Evolutionary conservation across 1,140 invertebrate genomes (phyloP).

Genomic region (Solenopsis invicta): DNA sequence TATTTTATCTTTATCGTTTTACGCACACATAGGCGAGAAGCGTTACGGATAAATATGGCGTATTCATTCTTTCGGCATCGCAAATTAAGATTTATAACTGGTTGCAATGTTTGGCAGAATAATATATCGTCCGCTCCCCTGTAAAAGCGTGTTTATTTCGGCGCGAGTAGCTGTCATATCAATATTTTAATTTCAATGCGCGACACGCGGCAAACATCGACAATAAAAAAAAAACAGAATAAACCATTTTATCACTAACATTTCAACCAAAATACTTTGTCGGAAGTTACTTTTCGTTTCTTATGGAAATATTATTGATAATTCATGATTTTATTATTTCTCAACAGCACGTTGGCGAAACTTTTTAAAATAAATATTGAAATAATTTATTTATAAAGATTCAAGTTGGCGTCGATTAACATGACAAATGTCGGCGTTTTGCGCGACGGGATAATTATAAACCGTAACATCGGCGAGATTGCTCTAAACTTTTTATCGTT

Average conservation of each 20-base stretch:
- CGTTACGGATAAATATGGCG: constrained; percentile 29
- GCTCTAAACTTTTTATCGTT: constrained; percentile 31
- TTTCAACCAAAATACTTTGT: constrained; percentile 12
- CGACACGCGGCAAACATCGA: not conserved
- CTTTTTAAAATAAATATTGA: not conserved
- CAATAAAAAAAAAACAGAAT: not conserved
- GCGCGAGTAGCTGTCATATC: constrained; percentile 21
- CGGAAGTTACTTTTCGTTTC: not conserved
- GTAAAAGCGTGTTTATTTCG: constrained; percentile 26
- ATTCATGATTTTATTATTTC: not conserved
- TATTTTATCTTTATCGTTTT: constrained; percentile 46
- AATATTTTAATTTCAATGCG: constrained; percentile 31
- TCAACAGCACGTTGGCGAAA: too few relatives aligned
- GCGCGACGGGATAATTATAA: constrained; percentile 21
- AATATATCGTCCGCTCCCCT: constrained; percentile 1
- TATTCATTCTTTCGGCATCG: constrained; percentile 28
- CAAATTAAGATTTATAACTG: constrained; percentile 51
- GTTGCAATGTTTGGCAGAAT: constrained; percentile 19
- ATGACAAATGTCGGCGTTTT: not conserved
- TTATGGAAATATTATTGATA: not conserved
- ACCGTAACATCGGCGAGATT: constrained; percentile 11
- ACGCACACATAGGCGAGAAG: not conserved
- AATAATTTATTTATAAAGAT: not conserved
- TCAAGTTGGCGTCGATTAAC: not conserved
- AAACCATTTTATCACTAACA: not conserved